Base-by-base conservation (phyloP, 2,113 vertebrate genomes). In the Xenopus laevis region DNA sequence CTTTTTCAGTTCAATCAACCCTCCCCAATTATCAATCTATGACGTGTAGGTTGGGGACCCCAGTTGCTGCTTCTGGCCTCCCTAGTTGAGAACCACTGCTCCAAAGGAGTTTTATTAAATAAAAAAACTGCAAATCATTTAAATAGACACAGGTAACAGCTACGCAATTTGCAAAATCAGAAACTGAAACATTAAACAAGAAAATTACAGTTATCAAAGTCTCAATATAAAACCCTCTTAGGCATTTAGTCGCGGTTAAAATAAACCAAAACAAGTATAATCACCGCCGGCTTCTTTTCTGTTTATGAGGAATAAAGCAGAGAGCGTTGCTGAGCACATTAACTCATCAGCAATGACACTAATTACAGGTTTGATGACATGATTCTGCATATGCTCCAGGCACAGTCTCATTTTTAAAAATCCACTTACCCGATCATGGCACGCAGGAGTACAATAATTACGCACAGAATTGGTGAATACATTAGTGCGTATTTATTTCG, bases 231-330 rank as follows among this genome's bases (percentile, higher is more conserved):
- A 58, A 21, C 20, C 40, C 68, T 58, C 40, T 70, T 21, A 70
- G 30, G 10, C 55, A 12, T 30, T 44, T 30, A 17, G 23, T 7
- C 1, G 47, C 40, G 23, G 20, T 46, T 61, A 40, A 62, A 62
- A 71, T 47, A 61, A 27, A 27, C 46, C 53, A 20, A 13, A n/a
- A 20, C 4, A 61, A 60, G 47, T 47, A 71, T 64, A 62, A 72
- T 64, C 71, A 64, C 33, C 33, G 53, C n/a, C 13, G 8, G 30
- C 12, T 65, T 63, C 30, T 71, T 62, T 47, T 59, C 40, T 50
- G 17, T 44, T 12, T 17, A 21, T 27, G 20, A 61, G 91, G 89
- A 98, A 55, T 60, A 59, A 71, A 71, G 27, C 10, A 5, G 55
- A 71, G 40, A 4, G n/a, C 55, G 15, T 23, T 13, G 23, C 57